phyloP scores from a whole-genome alignment of 2,888 invertebrate species.

The Pandemis cinnamomeana region DNA sequence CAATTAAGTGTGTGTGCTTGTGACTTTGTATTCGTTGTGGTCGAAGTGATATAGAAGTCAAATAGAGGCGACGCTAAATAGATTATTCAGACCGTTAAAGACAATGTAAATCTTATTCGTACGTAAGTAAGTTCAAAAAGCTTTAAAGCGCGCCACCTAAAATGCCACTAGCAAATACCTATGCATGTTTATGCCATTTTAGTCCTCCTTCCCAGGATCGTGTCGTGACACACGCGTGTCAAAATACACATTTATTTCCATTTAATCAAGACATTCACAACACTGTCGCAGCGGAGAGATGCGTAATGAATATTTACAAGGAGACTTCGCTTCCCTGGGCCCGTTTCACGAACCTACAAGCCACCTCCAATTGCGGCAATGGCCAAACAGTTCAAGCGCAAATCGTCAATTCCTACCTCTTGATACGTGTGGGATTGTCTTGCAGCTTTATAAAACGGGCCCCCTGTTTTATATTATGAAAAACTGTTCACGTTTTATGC shows the following conservation, averaged over 20 bases:
- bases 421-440: neutral
- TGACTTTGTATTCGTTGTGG: neutral
- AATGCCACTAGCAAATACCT: constrained; percentile 17
- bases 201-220: constrained; percentile 6
- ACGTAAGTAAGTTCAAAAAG: neutral
- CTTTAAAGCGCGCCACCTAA: constrained; percentile 12
- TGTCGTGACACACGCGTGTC: constrained; percentile 54
- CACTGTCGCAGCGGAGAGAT: constrained; percentile 64
- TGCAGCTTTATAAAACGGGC: neutral
- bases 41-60: neutral
- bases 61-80: neutral
- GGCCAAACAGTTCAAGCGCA: neutral
- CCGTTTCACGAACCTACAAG: constrained; percentile 1
- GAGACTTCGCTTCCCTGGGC: constrained; percentile 68
- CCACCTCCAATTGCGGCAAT: neutral
- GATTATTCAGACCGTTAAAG: neutral
- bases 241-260: constrained; percentile 66
- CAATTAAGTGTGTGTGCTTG: neutral
- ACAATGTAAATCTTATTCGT: neutral
- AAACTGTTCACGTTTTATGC: constrained; percentile 84
- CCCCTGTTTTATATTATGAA: constrained; percentile 77
- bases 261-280: constrained; percentile 73
- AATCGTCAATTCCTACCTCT: neutral
- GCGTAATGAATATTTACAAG: constrained; percentile 75
- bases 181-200: constrained; percentile 27